These are phyloP conservation scores for Eucidaris tribuloides DNA, from an alignment of 35 echinoderm and acorn worm genomes.

Conservation along the genomic window DNA sequence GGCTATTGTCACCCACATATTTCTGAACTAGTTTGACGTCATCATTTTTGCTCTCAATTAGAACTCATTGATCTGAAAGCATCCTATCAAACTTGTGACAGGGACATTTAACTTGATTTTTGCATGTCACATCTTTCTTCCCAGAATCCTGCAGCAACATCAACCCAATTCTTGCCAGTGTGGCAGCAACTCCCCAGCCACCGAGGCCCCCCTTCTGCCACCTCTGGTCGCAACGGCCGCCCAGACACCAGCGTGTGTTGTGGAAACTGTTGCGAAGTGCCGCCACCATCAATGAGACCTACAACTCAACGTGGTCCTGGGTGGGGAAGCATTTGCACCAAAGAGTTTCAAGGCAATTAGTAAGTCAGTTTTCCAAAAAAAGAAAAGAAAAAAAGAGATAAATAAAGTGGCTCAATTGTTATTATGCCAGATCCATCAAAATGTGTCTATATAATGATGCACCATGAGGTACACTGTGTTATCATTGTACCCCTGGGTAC, in stretches of 20 bases:
- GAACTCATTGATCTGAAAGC: too few species aligned
- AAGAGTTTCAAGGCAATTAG: not conserved
- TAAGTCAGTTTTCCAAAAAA: too few species aligned
- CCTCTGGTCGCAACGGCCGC: constrained; percentile 29
- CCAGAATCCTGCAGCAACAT: constrained; percentile 12
- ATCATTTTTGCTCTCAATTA: too few species aligned
- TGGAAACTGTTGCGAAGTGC: constrained; percentile 12
- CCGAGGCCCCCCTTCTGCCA: not conserved
- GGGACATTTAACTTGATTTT: not conserved
- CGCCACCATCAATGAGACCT: not conserved
- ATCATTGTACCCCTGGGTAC: too few species aligned
- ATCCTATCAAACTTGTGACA: too few species aligned
- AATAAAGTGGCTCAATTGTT: too few species aligned
- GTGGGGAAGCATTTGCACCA: constrained; percentile 2
- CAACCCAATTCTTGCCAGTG: not conserved
- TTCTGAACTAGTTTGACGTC: too few species aligned
- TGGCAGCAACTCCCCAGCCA: not conserved
- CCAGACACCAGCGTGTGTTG: not conserved
- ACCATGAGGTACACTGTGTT: too few species aligned
- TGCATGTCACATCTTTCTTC: not conserved
- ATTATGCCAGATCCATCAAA: too few species aligned
- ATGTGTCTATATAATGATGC: too few species aligned
- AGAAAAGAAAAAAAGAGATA: too few species aligned
- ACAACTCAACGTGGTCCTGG: not conserved
- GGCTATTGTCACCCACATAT: too few species aligned